Evolutionary conservation across 2,888 invertebrate genomes (phyloP), one percentile per base, ranked within the genome.

Genomic region (Calephelis perditalis): DNA sequence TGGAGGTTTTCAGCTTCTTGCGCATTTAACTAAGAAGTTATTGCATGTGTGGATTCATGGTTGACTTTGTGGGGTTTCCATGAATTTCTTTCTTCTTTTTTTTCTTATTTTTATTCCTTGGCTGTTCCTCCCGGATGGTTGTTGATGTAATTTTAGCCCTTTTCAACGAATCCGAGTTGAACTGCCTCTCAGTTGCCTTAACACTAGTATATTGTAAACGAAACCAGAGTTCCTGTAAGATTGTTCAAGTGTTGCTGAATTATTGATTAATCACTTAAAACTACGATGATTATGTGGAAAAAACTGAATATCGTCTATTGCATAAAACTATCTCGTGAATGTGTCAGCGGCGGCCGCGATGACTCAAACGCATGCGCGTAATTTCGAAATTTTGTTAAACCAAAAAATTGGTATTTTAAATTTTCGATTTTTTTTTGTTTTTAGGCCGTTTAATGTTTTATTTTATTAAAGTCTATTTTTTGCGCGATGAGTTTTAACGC

Each of bases 171-270:
- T 89, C 90, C 90, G 78, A 84, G 88, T 74, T 64, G 82, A 86
- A 78, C 83, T 77, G 79, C 84, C 82, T 77, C 57, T 73, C 82
- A 85, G 90, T 87, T 86, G 87, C 88, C 89, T 87, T 87, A 88
- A 79, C 84, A 82, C 86, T 89, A 89, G 79, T 75, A 82, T 84
- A 85, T 77, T 84, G 85, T 79, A 84, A 87, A 85, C 82, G 62
- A 88, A 89, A 86, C 83, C 82, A 83, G 86, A 85, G 73, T 69
- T 68, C 65, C 70, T 75, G 75, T 81, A 73, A 85, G 62, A 79
- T 71, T 84, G 84, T 88, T 86, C 88, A 89, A 89, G 90, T 89
- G 90, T 89, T 89, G 90, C 90, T 82, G 89, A 88, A 84, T 89
- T 86, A 83, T 81, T 78, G 78, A 81, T 82, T 82, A 71, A 73